Base-by-base conservation (phyloP, 2,113 vertebrate genomes). In the Chaetodon auriga region DNA sequence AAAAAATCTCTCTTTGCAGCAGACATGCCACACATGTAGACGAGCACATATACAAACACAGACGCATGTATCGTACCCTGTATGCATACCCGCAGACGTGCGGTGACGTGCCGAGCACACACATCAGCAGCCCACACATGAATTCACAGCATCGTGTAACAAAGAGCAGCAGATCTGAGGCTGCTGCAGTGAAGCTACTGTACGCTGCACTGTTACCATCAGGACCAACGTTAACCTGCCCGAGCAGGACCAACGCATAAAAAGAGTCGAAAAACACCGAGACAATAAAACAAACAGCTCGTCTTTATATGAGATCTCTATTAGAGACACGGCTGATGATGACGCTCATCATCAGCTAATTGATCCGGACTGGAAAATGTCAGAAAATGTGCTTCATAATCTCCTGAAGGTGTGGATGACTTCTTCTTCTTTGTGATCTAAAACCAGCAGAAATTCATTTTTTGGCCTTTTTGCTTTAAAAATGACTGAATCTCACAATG, bases 21-120 rank as follows among this genome's bases (percentile, higher is more conserved):
- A 87, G 90, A 82, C 79, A 78, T 55, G 77, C 83, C 91, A 85
- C 90, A 91, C 87, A 87, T 87, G 86, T 57, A 78, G 85, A 86
- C 51, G 5, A 64, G 68, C 21, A 53, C 8, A 43, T 46, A 80
- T 77, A 75, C 80, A 88, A 65, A 81, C 81, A 23, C 73, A 89
- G 80, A 92, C 71, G 68, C 46, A 73, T 62, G 85, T 74, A 87
- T 86, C 71, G 58, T 71, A 54, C 35, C 49, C 62, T 7, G 53
- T 11, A 70, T 30, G 43, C 57, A 62, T 51, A 25, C 18, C 48
- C 15, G 53, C 78, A 84, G 80, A 85, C 84, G 54, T 64, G 71
- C 82, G 64, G 48, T 53, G 84, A 54, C 57, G 48, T 1, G 43
- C 75, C 75, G 68, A 5, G n/a, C 30, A 38, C 55, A 55, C 60